Percentiles rank a stretch among this genome's conserved stretches.
Conservation (phyloP, 2,113 vertebrate species). For the Leucosticte australis region DNA sequence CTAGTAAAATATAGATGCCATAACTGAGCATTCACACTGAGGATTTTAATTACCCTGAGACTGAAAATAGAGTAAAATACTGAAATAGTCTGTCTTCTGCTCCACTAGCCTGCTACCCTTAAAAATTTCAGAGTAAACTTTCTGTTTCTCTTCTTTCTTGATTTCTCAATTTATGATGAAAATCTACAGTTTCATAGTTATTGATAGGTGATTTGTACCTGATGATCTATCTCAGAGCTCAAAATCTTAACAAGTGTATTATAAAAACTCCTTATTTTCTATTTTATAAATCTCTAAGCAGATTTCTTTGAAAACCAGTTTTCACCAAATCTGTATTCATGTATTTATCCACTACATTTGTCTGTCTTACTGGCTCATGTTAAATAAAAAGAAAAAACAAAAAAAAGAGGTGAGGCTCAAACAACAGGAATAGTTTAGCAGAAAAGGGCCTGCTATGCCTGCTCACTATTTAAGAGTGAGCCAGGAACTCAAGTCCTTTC, state of each 20-base stretch:
- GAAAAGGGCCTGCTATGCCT: neutral
- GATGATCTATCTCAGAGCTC: neutral
- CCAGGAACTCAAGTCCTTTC: neutral
- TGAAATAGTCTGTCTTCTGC: neutral
- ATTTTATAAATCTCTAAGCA: neutral
- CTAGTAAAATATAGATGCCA: constrained; percentile 31
- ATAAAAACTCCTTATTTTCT: neutral
- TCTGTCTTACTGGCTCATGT: neutral
- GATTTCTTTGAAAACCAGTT: neutral
- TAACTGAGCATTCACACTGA: constrained; percentile 20
- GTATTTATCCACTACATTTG: neutral
- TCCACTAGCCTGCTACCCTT: neutral
- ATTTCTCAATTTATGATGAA: neutral
- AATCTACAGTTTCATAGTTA: neutral
- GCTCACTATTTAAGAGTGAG: neutral
- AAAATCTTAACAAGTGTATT: neutral
- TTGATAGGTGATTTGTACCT: neutral
- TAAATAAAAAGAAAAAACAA: neutral
- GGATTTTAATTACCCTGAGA: constrained; percentile 21
- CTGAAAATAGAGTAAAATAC: constrained; percentile 9
- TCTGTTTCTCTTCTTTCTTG: neutral
- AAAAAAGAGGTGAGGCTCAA: neutral
- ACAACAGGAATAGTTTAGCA: neutral
- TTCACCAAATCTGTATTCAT: neutral
- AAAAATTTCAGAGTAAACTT: neutral